These are phyloP conservation scores for Ispidina picta DNA, from an alignment of 2,797 vertebrate genomes.

Conservation along the genomic window DNA sequence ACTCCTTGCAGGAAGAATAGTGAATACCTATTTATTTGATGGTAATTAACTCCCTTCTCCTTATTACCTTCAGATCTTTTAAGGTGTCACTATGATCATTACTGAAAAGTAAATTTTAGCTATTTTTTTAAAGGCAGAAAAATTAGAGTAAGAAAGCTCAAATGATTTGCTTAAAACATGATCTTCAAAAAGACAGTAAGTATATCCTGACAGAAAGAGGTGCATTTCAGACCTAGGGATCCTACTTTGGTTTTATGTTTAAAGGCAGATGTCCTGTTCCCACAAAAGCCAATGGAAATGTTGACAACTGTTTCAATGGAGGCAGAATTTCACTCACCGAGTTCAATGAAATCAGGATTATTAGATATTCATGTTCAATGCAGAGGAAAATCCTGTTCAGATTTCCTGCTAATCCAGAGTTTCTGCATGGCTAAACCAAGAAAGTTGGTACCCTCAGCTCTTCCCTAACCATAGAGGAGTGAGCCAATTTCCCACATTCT, in stretches of 20 bases:
- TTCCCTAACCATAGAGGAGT: slow-evolving; percentile 44
- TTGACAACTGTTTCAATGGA: slow-evolving; percentile 11
- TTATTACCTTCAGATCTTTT: slow-evolving; percentile 18
- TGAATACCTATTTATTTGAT: not conserved
- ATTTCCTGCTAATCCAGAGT: slow-evolving; percentile 45
- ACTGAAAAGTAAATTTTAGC: not conserved
- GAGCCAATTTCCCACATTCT: slow-evolving; percentile 62
- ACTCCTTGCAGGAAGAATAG: not conserved
- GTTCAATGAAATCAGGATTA: slow-evolving; percentile 29
- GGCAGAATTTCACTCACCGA: slow-evolving; percentile 30
- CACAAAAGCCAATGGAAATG: slow-evolving; percentile 36
- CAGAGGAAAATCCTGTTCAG: slow-evolving; percentile 50
- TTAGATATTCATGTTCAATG: slow-evolving; percentile 55
- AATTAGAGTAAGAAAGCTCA: not conserved
- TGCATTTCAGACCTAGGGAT: slow-evolving; percentile 20
- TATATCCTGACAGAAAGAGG: not conserved
- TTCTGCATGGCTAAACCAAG: slow-evolving; percentile 24
- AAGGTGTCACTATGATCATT: slow-evolving; percentile 14
- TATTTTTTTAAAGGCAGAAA: slow-evolving; percentile 5
- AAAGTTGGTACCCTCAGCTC: slow-evolving; percentile 55
- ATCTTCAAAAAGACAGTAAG: not conserved
- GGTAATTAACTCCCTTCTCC: not conserved
- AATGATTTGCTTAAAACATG: not conserved
- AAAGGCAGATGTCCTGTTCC: not conserved
- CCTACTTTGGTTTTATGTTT: not conserved